These are phyloP conservation scores for Caenorhabditis macrosperma DNA, from an alignment of 2,888 invertebrate species.

Conservation along the genomic window DNA sequence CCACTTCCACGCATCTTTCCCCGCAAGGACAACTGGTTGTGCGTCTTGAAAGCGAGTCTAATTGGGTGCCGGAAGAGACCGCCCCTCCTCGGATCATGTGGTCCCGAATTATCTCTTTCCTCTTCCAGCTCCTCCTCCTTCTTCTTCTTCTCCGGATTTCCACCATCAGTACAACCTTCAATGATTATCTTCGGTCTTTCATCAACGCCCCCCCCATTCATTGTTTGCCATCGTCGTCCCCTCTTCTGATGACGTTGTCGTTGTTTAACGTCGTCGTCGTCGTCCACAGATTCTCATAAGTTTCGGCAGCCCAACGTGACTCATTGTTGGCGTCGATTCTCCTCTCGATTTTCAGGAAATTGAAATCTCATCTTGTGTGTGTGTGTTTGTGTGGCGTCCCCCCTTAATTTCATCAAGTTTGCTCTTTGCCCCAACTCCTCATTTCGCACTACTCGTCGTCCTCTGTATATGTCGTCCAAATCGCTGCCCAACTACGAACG, in stretches of 20 bases:
- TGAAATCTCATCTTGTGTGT: slow-evolving; percentile 27
- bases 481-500: slow-evolving; percentile 56
- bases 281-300: neutral
- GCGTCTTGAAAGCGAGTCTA: slow-evolving; percentile 23
- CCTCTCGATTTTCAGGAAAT: slow-evolving; percentile 35
- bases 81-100: slow-evolving; percentile 33
- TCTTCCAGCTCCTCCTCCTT: neutral
- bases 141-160: too few relatives aligned
- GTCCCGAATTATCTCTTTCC: neutral
- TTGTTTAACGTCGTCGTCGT: neutral
- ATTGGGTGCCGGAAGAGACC: slow-evolving; percentile 47
- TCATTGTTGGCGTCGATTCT: neutral
- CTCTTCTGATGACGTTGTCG: neutral
- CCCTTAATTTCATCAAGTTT: slow-evolving; percentile 8
- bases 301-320: slow-evolving; percentile 1
- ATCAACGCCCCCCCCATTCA: neutral
- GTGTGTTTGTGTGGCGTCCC: neutral
- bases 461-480: slow-evolving; percentile 50
- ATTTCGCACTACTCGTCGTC: neutral
- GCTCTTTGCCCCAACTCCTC: slow-evolving; percentile 11
- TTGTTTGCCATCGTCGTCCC: slow-evolving; percentile 3
- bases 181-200: too few relatives aligned
- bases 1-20: neutral
- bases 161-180: too few relatives aligned
- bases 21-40: neutral